These are phyloP conservation scores for Malurus alboscapulatus DNA, from an alignment of 2,113 vertebrate species.

Conservation along the genomic window DNA sequence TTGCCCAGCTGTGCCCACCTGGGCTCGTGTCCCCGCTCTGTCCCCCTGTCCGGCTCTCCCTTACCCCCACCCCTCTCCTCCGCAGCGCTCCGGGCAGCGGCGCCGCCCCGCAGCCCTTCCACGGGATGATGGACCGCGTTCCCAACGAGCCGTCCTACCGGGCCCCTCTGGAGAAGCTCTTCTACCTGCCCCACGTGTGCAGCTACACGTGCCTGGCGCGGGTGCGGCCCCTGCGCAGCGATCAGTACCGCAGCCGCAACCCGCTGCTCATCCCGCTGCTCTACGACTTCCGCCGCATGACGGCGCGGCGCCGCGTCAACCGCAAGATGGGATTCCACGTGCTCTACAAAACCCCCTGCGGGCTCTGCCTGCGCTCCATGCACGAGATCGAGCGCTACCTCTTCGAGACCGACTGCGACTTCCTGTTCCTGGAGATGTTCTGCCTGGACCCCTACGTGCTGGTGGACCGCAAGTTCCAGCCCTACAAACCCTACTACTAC, in stretches of 20 bases:
- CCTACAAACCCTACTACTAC: conserved; percentile 92
- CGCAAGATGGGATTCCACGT: conserved; percentile 98
- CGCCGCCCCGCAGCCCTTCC: neutral
- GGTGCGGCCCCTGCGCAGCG: conserved; percentile 72
- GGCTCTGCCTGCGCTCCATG: conserved; percentile 92
- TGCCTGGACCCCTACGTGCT: conserved; percentile 96
- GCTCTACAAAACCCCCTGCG: conserved; percentile 94
- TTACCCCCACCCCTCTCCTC: accelerated
- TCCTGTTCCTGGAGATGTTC: conserved; percentile 97
- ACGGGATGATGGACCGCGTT: conserved; percentile 75
- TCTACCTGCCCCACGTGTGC: conserved; percentile 89
- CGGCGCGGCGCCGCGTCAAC: conserved; percentile 88
- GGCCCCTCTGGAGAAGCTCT: conserved; percentile 90
- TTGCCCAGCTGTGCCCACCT: neutral
- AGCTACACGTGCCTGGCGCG: conserved; percentile 85
- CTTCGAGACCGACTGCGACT: conserved; percentile 90
- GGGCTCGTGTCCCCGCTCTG: neutral
- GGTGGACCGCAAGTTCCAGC: conserved; percentile 93
- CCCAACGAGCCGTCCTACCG: conserved; percentile 87
- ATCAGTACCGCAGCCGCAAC: conserved; percentile 87
- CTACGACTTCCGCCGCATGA: conserved; percentile 95
- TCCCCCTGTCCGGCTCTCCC: accelerated
- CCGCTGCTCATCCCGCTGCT: conserved; percentile 91
- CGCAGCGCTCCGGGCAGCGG: neutral
- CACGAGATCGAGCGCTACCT: conserved; percentile 93